These are phyloP conservation scores for Hippotragus niger DNA, from an alignment of 2,113 vertebrate genomes.

Conservation along the genomic window DNA sequence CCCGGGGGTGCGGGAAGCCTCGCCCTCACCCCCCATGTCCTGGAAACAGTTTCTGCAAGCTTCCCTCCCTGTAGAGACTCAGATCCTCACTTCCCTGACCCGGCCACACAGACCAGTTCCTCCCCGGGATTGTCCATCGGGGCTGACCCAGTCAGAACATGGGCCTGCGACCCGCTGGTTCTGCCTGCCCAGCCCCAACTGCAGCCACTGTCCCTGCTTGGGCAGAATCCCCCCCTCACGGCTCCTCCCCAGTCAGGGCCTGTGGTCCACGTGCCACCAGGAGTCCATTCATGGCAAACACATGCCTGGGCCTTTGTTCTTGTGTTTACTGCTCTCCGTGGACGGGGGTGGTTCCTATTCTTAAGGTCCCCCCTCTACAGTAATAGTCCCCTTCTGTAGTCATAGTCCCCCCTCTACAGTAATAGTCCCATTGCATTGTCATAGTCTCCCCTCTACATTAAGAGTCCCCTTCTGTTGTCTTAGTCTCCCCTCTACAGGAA, in stretches of 20 bases:
- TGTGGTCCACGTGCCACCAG: background rate
- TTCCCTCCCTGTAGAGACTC: background rate
- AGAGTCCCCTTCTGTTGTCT: no score
- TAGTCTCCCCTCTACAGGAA: rapidly evolving
- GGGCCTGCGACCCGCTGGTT: background rate
- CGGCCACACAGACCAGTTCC: background rate
- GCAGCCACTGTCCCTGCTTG: background rate
- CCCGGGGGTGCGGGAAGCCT: background rate
- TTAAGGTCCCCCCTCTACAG: background rate
- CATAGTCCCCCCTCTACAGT: background rate
- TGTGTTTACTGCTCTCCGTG: background rate
- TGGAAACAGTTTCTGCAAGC: background rate
- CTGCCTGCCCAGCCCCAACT: background rate
- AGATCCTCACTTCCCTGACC: background rate
- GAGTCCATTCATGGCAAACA: background rate
- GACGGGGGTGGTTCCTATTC: background rate
- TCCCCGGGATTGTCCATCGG: rapidly evolving
- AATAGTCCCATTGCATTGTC: background rate
- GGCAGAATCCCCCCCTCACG: background rate
- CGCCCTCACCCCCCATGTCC: background rate
- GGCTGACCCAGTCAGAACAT: background rate
- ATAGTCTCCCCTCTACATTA: no score
- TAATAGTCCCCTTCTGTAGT: background rate
- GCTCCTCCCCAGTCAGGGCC: background rate
- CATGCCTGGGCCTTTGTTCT: background rate